These are phyloP conservation scores for Drosophila kohkoa DNA, from an alignment of 1,140 invertebrate genomes.

Conservation along the genomic window DNA sequence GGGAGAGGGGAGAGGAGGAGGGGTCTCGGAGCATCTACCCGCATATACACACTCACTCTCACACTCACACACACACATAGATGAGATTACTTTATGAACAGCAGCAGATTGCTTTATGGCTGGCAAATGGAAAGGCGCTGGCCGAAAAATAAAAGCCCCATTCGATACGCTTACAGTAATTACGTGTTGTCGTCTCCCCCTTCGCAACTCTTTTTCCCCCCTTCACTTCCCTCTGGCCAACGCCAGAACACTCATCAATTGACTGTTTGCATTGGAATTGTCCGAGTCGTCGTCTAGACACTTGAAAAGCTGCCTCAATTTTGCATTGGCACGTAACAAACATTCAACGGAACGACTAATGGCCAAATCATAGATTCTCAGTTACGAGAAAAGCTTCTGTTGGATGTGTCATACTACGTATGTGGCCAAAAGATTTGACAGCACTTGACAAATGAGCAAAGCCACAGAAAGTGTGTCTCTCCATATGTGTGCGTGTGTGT, in stretches of 20 bases:
- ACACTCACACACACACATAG: background rate
- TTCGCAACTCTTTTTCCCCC: no score
- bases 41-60: constrained; percentile 19
- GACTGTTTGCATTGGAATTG: constrained; percentile 59
- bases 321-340: constrained; percentile 58
- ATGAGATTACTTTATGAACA: constrained; percentile 38
- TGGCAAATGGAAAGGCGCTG: constrained; percentile 21
- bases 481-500: no score
- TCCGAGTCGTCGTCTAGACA: constrained; percentile 52
- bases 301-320: constrained; percentile 61
- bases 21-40: constrained; percentile 26
- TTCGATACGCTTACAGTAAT: constrained; percentile 43
- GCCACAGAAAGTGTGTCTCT: constrained; percentile 19
- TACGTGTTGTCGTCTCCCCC: background rate
- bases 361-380: constrained; percentile 45
- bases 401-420: constrained; percentile 1
- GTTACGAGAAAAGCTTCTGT: constrained; percentile 2
- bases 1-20: constrained; percentile 23
- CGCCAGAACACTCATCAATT: background rate
- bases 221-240: background rate
- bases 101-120: constrained; percentile 30
- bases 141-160: constrained; percentile 31
- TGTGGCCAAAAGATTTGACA: constrained; percentile 48
- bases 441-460: constrained; percentile 44
- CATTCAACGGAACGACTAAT: constrained; percentile 38